These are phyloP conservation scores for Brachypterus glaber DNA, from an alignment of 2,888 invertebrate genomes.

Conservation along the genomic window DNA sequence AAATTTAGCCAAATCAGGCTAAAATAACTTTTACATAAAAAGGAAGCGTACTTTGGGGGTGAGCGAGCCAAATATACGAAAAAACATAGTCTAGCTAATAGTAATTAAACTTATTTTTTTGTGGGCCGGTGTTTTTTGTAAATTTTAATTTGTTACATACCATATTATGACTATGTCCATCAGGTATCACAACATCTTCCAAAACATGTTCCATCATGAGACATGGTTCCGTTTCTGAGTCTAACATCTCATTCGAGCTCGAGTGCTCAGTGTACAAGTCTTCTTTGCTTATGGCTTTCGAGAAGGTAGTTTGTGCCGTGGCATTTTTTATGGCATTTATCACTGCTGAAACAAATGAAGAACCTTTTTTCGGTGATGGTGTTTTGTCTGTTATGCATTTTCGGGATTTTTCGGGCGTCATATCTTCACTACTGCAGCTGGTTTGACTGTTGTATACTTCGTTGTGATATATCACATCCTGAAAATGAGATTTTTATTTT, in stretches of 20 bases:
- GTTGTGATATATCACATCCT: slow-evolving; percentile 71
- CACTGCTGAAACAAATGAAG: slow-evolving; percentile 62
- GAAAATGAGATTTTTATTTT: too few relatives aligned
- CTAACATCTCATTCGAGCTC: slow-evolving; percentile 70
- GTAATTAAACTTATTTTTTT: too few relatives aligned
- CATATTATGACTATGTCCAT: slow-evolving; percentile 57
- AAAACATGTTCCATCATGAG: slow-evolving; percentile 70
- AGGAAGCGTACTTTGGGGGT: too few relatives aligned
- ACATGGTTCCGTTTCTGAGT: slow-evolving; percentile 75
- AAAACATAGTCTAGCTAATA: too few relatives aligned
- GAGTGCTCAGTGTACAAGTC: slow-evolving; percentile 28
- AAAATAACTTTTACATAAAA: too few relatives aligned
- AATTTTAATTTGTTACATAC: too few relatives aligned
- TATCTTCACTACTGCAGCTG: slow-evolving; percentile 50
- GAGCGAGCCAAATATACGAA: too few relatives aligned
- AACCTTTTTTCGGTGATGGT: slow-evolving; percentile 53
- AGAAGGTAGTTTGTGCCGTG: slow-evolving; percentile 21
- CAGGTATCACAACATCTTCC: slow-evolving; percentile 55
- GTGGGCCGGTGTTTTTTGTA: too few relatives aligned
- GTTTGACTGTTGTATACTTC: slow-evolving; percentile 67
- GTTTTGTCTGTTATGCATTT: slow-evolving; percentile 33
- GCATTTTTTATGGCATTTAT: slow-evolving; percentile 55
- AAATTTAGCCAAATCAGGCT: too few relatives aligned
- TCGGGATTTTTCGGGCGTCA: slow-evolving; percentile 46
- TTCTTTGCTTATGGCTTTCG: slow-evolving; percentile 33